Evolutionary conservation across 2,888 invertebrate species (phyloP).

Genomic region (Fragum fragum): DNA sequence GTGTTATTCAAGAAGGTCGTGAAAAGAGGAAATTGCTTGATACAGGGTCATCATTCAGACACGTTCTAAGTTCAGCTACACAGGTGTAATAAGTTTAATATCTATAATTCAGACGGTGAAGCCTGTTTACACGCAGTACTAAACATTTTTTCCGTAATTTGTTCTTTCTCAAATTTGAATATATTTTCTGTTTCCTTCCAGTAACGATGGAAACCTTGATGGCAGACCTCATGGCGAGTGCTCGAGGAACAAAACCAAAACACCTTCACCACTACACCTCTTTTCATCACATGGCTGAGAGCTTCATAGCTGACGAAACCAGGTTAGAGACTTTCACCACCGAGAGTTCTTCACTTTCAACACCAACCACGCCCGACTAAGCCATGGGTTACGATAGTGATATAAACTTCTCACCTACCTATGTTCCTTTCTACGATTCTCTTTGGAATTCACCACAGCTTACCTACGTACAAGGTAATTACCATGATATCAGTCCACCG

Average conservation of each 20-base stretch:
- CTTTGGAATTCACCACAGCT: conserved; percentile 25
- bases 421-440: conserved; percentile 6
- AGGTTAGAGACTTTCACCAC: not conserved
- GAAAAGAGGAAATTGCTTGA: no score
- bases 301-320: conserved; percentile 17
- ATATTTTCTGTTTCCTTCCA: conserved; percentile 19
- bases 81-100: no score
- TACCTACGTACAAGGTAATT: conserved; percentile 42
- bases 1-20: no score
- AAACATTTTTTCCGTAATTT: no score
- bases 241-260: conserved; percentile 21
- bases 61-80: no score
- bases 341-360: not conserved
- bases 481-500: conserved; percentile 32
- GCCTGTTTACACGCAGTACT: no score
- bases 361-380: not conserved
- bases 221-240: conserved; percentile 43
- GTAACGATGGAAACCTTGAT: conserved; percentile 47
- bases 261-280: not conserved
- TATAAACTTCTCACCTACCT: not conserved
- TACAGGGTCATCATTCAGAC: no score
- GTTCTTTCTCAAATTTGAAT: no score
- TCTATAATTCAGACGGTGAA: no score
- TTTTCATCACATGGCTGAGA: conserved; percentile 1
- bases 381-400: not conserved